These are phyloP conservation scores for Dynastes hyllus DNA, from an alignment of 2,888 invertebrate species.

Conservation along the genomic window DNA sequence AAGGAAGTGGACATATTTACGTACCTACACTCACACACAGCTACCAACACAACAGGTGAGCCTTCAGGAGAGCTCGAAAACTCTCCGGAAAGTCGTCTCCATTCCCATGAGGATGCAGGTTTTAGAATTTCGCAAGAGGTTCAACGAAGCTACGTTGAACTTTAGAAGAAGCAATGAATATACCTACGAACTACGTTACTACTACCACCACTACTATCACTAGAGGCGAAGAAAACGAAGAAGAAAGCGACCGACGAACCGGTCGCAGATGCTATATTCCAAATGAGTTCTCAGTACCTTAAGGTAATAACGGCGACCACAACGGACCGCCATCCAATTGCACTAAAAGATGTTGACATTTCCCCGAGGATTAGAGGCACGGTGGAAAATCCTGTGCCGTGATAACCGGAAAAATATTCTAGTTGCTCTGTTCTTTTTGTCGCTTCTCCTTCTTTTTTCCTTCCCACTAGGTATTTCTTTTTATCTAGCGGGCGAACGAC, in stretches of 20 bases:
- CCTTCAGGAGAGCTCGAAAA: slow-evolving; percentile 11
- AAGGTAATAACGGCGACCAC: slow-evolving; percentile 53
- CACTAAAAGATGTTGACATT: slow-evolving; percentile 62
- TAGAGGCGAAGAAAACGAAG: not conserved
- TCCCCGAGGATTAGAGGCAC: slow-evolving; percentile 55
- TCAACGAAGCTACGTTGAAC: not conserved
- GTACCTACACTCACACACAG: not conserved
- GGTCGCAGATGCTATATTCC: slow-evolving; percentile 54
- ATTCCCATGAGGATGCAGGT: not conserved
- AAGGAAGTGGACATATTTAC: not conserved
- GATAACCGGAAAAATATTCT: slow-evolving; percentile 15
- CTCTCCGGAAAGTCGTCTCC: slow-evolving; percentile 21
- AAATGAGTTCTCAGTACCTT: slow-evolving; percentile 59
- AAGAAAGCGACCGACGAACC: slow-evolving; percentile 12
- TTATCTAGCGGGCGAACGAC: too few relatives aligned
- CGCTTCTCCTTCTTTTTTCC: not conserved
- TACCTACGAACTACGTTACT: too few relatives aligned
- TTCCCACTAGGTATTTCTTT: not conserved
- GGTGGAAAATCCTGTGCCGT: slow-evolving; percentile 18
- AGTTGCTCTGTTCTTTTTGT: not conserved
- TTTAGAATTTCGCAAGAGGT: slow-evolving; percentile 9
- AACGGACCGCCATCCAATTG: slow-evolving; percentile 58
- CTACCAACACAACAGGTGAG: slow-evolving; percentile 30
- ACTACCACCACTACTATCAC: not conserved
- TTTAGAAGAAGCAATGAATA: too few relatives aligned